These are phyloP conservation scores for Zootoca vivipara DNA, from an alignment of 2,113 vertebrate species.

Conservation along the genomic window DNA sequence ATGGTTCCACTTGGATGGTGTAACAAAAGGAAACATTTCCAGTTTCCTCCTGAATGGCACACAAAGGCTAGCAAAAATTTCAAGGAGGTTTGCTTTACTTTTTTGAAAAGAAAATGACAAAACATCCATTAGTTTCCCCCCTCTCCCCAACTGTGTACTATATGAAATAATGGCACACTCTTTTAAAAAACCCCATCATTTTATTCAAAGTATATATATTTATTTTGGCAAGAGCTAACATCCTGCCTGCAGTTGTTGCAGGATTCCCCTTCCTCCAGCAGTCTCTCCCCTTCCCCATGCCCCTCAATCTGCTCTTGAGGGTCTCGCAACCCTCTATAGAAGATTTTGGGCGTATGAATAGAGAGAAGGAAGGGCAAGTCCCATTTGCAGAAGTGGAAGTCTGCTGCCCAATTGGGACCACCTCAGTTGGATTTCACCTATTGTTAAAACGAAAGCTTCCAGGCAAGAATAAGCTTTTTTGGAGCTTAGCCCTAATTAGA, in stretches of 20 bases:
- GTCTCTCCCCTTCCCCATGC: too few species aligned
- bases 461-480: background rate
- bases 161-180: background rate
- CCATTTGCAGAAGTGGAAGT: too few species aligned
- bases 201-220: background rate
- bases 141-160: background rate
- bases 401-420: too few species aligned
- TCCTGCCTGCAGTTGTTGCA: too few species aligned
- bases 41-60: conserved; percentile 21
- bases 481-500: background rate
- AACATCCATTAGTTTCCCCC: background rate
- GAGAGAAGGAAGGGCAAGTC: too few species aligned
- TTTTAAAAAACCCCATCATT: background rate
- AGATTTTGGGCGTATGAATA: too few species aligned
- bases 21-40: background rate
- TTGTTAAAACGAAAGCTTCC: background rate
- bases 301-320: too few species aligned
- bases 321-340: too few species aligned
- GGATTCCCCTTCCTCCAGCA: too few species aligned
- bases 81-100: background rate
- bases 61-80: background rate
- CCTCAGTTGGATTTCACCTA: background rate
- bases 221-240: too few species aligned
- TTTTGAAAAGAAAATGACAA: background rate
- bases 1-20: background rate